Conservation (phyloP, 2,888 invertebrate species). For the Hypercompe scribonia region DNA sequence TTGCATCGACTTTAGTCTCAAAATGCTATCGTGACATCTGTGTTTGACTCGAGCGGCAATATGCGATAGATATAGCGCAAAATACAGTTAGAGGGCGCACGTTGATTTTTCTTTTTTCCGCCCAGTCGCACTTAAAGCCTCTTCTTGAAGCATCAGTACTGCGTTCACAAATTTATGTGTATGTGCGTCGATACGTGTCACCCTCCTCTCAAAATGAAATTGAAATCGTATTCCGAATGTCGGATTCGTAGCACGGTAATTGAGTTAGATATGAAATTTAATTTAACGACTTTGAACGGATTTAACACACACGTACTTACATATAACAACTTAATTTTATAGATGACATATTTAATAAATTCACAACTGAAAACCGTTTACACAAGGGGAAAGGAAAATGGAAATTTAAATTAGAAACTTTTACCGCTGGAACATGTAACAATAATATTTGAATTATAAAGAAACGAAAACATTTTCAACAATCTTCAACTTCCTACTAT, state of each 20-base stretch:
- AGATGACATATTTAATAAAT: not conserved
- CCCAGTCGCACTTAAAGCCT: constrained; percentile 10
- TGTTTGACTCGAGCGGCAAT: not conserved
- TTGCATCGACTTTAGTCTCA: not conserved
- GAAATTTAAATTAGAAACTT: not conserved
- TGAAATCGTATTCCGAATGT: constrained; percentile 37
- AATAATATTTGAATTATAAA: not conserved
- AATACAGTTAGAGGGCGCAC: not conserved
- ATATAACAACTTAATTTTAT: not conserved
- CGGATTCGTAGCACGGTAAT: constrained; percentile 29
- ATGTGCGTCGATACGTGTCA: constrained; percentile 24
- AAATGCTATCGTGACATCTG: not conserved
- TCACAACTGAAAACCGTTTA: not conserved
- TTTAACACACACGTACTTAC: constrained; percentile 13
- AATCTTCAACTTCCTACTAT: constrained; percentile 5
- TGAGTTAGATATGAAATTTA: constrained; percentile 35
- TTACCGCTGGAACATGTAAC: not conserved
- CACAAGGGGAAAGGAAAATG: not conserved
- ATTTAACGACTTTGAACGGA: constrained; percentile 24
- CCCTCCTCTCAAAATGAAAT: constrained; percentile 43
- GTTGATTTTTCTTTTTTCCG: constrained; percentile 18
- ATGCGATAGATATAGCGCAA: not conserved
- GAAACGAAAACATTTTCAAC: not conserved
- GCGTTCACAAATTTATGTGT: constrained; percentile 24
- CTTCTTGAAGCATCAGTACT: constrained; percentile 34